Conservation (phyloP, 2,797 vertebrate species). For the Apodemus agrarius region DNA sequence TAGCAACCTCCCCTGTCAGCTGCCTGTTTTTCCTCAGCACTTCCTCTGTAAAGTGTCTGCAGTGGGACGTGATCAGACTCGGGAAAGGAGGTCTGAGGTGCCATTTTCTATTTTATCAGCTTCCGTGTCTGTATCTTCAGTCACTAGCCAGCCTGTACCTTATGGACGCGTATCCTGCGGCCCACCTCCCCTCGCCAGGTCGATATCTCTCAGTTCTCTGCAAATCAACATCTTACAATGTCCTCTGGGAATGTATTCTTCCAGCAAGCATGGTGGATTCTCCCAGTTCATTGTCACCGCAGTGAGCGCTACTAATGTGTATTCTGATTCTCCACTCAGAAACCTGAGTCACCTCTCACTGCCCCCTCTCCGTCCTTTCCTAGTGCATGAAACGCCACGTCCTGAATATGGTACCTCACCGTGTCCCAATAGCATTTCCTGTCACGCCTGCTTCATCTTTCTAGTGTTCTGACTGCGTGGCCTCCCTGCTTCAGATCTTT, state of each 20-base stretch:
- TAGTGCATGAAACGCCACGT: background rate
- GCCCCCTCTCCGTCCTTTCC: background rate
- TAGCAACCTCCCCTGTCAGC: conserved; percentile 80
- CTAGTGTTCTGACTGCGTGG: background rate
- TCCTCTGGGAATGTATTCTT: background rate
- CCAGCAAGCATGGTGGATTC: background rate
- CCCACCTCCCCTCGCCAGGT: conserved; percentile 27
- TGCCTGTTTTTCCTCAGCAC: conserved; percentile 79
- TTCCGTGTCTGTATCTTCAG: conserved; percentile 49
- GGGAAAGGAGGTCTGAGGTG: conserved; percentile 68
- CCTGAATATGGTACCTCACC: conserved; percentile 7
- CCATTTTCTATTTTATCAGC: conserved; percentile 61
- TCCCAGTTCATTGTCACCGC: background rate
- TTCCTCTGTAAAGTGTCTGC: conserved; percentile 80
- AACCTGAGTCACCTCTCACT: background rate
- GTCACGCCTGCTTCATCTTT: background rate
- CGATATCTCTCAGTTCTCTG: background rate
- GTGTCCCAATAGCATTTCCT: background rate
- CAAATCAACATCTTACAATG: conserved; percentile 31
- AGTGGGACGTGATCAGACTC: conserved; percentile 79
- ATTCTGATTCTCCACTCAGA: conserved; percentile 27
- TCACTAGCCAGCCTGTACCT: background rate
- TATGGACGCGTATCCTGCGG: background rate
- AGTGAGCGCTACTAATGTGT: conserved; percentile 17
- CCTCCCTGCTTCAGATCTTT: background rate